Base-by-base conservation (phyloP, 2,113 vertebrate genomes). In the Rallus limicola region DNA sequence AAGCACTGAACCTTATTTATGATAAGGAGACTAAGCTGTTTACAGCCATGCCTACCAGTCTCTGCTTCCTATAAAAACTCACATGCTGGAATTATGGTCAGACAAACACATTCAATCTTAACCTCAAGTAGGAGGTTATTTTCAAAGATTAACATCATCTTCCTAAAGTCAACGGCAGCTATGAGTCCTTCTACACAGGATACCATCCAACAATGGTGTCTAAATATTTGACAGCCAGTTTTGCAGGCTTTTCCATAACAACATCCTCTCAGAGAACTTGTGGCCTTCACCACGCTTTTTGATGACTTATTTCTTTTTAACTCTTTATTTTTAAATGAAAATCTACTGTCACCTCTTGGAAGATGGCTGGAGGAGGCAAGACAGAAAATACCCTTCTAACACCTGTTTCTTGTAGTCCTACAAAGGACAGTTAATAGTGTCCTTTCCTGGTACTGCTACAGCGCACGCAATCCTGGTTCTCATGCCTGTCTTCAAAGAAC, bases 61-160 rank as follows among this genome's bases (percentile, higher is more conserved):
- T 92, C 55, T 67, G 52, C 72, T 63, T 92, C 92, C 80, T 77
- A 71, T 76, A 90, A 90, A 90, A 92, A 69, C 81, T 78, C 40
- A 28, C 40, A 59, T 2, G 11, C 60, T 86, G 69, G 26, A 88
- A 93, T 34, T 94, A 50, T 12, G 92, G 92, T 92, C 80, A 91
- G 60, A 85, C 53, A 80, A 89, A 70, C 36, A 63, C 23, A 59
- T 23, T 81, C 40, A 70, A 81, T 52, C 23, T 70, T 46, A 86
- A 86, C 88, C 86, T 86, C 94, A 78, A 78, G 48, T 2, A 56
- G 23, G 38, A 90, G 64, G 40, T 70, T 90, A 92, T 93, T 95
- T 96, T 55, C 82, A 90, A 76, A 86, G 40, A 21, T 63, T 70
- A 67, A 69, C 55, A 92, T 67, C 60, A 86, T 38, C 76, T 58